Percentiles rank a stretch among this genome's conserved stretches.
Evolutionary conservation across 1,140 invertebrate genomes (phyloP).

Genomic region (Neotoxoptera formosana): DNA sequence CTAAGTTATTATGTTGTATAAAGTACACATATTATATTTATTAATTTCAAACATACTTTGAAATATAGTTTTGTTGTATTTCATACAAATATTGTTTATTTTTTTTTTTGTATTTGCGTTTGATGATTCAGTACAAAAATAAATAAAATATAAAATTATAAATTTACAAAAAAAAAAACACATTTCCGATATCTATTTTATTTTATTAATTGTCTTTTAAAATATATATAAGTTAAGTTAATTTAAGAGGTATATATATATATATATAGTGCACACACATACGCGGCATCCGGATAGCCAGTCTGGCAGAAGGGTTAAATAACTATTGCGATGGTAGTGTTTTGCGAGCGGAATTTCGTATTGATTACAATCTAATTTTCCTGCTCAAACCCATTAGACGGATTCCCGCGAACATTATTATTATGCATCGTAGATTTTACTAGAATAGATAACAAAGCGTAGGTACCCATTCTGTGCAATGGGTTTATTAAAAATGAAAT

Average conservation of each 20-base stretch:
- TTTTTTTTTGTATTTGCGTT: neutral
- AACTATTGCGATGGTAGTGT: neutral
- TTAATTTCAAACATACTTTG: too few relatives aligned
- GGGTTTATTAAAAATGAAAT: neutral
- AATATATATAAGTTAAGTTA: neutral
- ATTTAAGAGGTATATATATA: neutral
- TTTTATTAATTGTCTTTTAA: neutral
- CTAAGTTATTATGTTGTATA: neutral
- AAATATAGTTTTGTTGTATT: neutral
- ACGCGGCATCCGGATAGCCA: neutral
- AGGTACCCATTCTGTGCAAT: too few relatives aligned
- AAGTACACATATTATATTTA: neutral
- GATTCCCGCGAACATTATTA: neutral
- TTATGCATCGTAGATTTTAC: neutral
- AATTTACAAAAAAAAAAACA: neutral
- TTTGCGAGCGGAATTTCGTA: neutral
- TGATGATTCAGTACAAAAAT: neutral
- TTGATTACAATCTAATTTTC: conserved; percentile 13
- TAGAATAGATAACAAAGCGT: neutral
- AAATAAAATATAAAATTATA: neutral
- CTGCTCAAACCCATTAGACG: conserved; percentile 9
- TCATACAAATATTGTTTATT: neutral
- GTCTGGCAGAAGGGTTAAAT: neutral
- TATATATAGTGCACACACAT: neutral
- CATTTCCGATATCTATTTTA: neutral